Evolutionary conservation across 2,888 invertebrate species (phyloP).

Genomic region (Cantharis rustica): DNA sequence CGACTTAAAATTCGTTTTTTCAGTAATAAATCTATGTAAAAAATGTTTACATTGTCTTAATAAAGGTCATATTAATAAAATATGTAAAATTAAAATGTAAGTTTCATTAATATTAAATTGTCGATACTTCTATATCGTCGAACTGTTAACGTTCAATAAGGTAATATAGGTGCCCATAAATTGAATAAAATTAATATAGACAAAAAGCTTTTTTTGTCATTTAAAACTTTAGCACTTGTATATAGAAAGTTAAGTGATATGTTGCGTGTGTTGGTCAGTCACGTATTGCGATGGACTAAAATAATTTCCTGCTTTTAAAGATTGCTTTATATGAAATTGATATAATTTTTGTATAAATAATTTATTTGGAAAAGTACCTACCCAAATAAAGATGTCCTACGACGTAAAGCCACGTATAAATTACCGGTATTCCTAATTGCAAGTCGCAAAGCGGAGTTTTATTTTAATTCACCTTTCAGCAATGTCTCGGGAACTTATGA

Average conservation of each 20-base stretch:
- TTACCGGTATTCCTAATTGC: neutral
- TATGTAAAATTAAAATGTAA: neutral
- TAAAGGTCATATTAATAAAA: neutral
- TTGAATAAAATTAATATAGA: neutral
- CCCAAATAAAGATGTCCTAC: neutral
- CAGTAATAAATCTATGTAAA: no score
- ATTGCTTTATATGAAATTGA: constrained; percentile 4
- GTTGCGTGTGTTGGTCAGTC: neutral
- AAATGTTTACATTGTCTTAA: no score
- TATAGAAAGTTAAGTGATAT: neutral
- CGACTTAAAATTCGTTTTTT: no score
- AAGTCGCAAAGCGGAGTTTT: neutral
- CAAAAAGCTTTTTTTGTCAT: neutral
- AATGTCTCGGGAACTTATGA: no score
- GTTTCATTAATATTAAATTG: neutral
- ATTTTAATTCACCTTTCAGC: no score
- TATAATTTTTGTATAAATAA: neutral
- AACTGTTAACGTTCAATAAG: neutral
- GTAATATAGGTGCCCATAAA: neutral
- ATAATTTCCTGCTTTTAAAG: neutral
- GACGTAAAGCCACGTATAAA: neutral
- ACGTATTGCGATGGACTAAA: neutral
- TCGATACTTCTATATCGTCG: neutral
- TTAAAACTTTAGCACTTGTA: neutral
- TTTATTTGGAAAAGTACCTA: neutral